Base-by-base conservation (phyloP, 2,888 invertebrate species). In the Rhagonycha fulva region DNA sequence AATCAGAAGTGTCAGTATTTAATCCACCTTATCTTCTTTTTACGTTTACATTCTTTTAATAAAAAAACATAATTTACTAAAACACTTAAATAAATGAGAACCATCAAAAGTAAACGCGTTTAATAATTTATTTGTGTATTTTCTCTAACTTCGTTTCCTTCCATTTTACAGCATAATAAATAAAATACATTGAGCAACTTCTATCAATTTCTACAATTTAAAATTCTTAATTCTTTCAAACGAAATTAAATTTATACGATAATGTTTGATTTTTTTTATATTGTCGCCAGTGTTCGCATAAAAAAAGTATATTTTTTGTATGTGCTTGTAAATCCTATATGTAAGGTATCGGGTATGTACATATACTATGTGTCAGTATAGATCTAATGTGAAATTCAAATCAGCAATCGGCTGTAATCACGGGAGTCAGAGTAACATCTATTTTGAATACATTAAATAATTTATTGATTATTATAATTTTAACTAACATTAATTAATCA, bases 121-220 rank as follows among this genome's bases (percentile, higher is more conserved):
- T 67, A 14, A 66, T 24, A 32, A 28, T 72, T 70, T 72, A 72
- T 72, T 72, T 72, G 71, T 72, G 66, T 24, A 72, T 67, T 72
- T 24, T 72, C 32, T 66, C 66, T 60, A 32, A 67, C 63, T 60
- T 72, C 47, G 24, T 66, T 66, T 66, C 32, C 71, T 32, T 72
- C 66, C 70, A 62, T 30, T 19, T 32, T 19, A 23, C 32, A 24
- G 14, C 30, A 61, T 62, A 19, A 28, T 24, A 62, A 62, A 70
- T 60, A 70, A 70, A 62, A 28, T 26, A 62, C 62, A 70, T 62
- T 62, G 47, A 47, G 47, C n/a, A 26, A 47, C 47, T 47, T 47
- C 47, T 47, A 47, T 47, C 47, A 47, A 47, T 47, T 47, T 47
- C n/a, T n/a, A n/a, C n/a, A 47, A 47, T 47, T 47, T 47, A 47